These are phyloP conservation scores for Hippocampus kuda DNA, from an alignment of 2,797 vertebrate species.

Conservation along the genomic window DNA sequence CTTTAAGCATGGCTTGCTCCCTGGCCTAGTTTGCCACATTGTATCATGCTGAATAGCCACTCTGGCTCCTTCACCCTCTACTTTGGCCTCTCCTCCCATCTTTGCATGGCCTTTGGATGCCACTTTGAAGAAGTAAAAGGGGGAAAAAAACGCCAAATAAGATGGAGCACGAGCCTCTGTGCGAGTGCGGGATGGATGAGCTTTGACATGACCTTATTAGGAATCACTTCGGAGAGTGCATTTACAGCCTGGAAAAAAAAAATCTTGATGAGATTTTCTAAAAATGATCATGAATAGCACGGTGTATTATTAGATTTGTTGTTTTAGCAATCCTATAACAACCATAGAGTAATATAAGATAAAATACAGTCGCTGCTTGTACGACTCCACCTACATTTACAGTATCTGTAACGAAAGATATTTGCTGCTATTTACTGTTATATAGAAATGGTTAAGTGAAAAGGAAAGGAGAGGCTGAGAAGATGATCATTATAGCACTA, in stretches of 20 bases:
- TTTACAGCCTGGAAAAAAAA: conserved; percentile 48
- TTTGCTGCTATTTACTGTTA: neutral
- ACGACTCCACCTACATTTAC: too few species aligned
- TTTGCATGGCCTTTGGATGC: conserved; percentile 17
- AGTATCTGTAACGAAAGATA: too few species aligned
- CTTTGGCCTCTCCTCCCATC: conserved; percentile 4
- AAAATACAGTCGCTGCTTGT: neutral
- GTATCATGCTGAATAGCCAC: conserved; percentile 49
- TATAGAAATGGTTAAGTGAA: conserved; percentile 4
- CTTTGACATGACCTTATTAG: conserved; percentile 75
- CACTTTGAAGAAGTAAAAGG: conserved; percentile 20
- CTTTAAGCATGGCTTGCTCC: conserved; percentile 65
- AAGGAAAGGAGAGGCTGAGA: neutral
- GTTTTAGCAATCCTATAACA: neutral
- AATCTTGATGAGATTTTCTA: conserved; percentile 24
- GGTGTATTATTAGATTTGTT: neutral
- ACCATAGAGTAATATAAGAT: neutral
- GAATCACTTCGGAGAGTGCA: conserved; percentile 62
- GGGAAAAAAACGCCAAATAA: conserved; percentile 7
- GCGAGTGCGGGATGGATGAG: conserved; percentile 58
- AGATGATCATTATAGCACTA: neutral
- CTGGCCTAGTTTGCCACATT: conserved; percentile 69
- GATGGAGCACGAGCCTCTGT: conserved; percentile 26
- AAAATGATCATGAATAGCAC: neutral
- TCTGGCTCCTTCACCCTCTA: conserved; percentile 16